These are phyloP conservation scores for Cacoxenus indagator DNA, from an alignment of 2,888 invertebrate species.

Conservation along the genomic window DNA sequence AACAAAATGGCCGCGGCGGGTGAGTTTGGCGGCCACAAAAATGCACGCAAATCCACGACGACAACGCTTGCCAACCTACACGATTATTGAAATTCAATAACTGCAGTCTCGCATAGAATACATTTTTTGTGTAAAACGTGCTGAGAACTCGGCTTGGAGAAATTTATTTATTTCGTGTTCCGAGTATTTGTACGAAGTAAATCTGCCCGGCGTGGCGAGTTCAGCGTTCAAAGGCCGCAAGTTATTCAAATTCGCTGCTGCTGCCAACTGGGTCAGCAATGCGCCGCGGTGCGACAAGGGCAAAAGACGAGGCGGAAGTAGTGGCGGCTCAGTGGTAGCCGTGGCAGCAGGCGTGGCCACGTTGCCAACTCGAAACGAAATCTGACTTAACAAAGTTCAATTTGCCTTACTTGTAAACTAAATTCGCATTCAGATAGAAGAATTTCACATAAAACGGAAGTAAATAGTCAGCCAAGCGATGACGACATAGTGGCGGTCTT, in stretches of 20 bases:
- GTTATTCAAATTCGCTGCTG: constrained; percentile 45
- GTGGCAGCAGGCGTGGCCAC: constrained; percentile 24
- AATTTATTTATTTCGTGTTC: background rate
- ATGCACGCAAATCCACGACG: too few species aligned
- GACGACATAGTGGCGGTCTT: too few species aligned
- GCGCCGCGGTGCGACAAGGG: constrained; percentile 42
- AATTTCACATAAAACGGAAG: constrained; percentile 19
- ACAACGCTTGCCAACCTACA: constrained; percentile 3
- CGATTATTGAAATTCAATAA: constrained; percentile 13
- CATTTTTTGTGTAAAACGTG: too few species aligned
- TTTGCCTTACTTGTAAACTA: constrained; percentile 3
- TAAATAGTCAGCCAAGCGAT: constrained; percentile 18
- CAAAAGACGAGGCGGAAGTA: constrained; percentile 57
- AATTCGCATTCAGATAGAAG: constrained; percentile 19
- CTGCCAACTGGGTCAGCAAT: constrained; percentile 57
- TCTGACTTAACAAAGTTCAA: background rate
- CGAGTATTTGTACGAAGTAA: background rate
- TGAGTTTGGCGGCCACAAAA: background rate
- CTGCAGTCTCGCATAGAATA: background rate
- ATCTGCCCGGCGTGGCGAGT: background rate
- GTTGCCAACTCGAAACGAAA: constrained; percentile 48
- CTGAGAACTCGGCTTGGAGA: background rate
- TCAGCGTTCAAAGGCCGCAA: constrained; percentile 6
- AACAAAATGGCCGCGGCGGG: background rate
- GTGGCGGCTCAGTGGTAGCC: constrained; percentile 23